These are phyloP conservation scores for Ischnus inquisitorius DNA, from an alignment of 2,888 invertebrate genomes.

Conservation along the genomic window DNA sequence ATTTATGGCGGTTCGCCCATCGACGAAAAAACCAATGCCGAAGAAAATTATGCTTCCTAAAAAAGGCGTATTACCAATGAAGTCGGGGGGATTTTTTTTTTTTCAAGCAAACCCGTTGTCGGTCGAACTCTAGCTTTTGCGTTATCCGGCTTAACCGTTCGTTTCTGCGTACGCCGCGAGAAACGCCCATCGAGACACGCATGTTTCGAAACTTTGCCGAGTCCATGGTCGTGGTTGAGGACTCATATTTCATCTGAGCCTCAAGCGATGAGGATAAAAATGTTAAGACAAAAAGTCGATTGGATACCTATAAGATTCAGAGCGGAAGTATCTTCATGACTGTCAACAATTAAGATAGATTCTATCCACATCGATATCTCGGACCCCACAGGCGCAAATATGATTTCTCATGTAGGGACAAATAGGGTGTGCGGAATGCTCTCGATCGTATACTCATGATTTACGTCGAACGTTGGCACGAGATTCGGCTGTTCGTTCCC, in stretches of 20 bases:
- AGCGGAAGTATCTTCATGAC: background rate
- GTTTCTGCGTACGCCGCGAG: slow-evolving; percentile 45
- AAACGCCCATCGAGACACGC: slow-evolving; percentile 50
- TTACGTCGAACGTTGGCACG: slow-evolving; percentile 25
- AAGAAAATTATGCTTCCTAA: slow-evolving; percentile 81
- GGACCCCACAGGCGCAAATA: background rate
- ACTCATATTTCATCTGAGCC: background rate
- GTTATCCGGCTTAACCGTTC: slow-evolving; percentile 37
- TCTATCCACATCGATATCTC: background rate
- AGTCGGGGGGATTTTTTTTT: slow-evolving; percentile 61
- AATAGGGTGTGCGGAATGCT: slow-evolving; percentile 15
- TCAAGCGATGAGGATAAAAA: background rate
- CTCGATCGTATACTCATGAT: slow-evolving; percentile 29
- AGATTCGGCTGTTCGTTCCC: slow-evolving; percentile 25
- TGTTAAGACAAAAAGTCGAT: background rate
- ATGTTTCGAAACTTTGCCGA: slow-evolving; percentile 17
- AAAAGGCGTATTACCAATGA: slow-evolving; percentile 76
- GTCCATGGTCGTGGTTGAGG: background rate
- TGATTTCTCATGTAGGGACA: slow-evolving; percentile 36
- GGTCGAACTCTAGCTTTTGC: slow-evolving; percentile 45
- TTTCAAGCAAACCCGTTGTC: slow-evolving; percentile 43
- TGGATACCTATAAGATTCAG: background rate
- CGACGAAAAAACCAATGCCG: slow-evolving; percentile 77
- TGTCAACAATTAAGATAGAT: background rate
- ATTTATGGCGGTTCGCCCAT: slow-evolving; percentile 83